phyloP scores from a whole-genome alignment of 2,113 vertebrate species.

The Dicaeum eximium region DNA sequence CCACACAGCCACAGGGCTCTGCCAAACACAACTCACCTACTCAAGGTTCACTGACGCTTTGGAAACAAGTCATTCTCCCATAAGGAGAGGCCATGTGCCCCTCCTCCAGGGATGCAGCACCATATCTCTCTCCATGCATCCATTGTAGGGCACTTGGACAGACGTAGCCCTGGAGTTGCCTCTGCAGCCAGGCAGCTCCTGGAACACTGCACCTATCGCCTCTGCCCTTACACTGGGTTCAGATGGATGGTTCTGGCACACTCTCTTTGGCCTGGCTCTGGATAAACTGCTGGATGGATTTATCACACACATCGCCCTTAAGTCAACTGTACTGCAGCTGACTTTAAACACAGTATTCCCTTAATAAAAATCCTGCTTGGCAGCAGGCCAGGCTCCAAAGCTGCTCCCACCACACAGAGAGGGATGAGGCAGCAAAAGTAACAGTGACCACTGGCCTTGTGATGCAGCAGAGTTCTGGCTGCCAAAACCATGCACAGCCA shows the following conservation, averaged over 20 bases:
- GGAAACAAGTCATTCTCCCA: not conserved
- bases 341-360: not conserved
- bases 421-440: not conserved
- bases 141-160: not conserved
- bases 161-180: not conserved
- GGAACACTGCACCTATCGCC: accelerated
- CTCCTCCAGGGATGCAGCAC: not conserved
- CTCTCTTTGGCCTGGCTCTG: not conserved
- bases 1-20: not conserved
- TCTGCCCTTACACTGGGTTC: not conserved
- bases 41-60: not conserved
- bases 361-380: not conserved
- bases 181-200: not conserved
- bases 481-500: not conserved
- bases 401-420: not conserved
- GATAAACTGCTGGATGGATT: not conserved
- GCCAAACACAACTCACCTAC: not conserved
- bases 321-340: not conserved
- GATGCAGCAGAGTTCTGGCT: not conserved
- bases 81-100: not conserved
- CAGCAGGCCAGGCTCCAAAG: not conserved
- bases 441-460: not conserved
- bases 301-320: not conserved
- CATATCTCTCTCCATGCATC: not conserved
- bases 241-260: not conserved